phyloP scores from a whole-genome alignment of 2,113 vertebrate species.

The Isichthys henryi region DNA sequence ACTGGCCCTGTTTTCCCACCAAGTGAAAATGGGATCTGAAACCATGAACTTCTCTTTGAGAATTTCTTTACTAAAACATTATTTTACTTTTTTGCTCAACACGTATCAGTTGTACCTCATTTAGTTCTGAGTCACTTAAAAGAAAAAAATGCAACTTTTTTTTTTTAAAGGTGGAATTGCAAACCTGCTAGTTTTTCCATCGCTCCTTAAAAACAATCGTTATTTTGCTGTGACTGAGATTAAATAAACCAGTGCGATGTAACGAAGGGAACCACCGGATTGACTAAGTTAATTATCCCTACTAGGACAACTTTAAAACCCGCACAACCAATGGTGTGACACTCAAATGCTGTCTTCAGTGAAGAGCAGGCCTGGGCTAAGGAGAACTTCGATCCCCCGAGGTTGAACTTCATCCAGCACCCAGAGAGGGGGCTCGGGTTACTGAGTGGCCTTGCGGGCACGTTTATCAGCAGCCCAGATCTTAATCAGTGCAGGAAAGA shows the following conservation, averaged over 20 bases:
- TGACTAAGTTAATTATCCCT: not conserved
- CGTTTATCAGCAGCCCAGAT: constrained; percentile 58
- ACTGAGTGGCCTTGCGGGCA: constrained; percentile 47
- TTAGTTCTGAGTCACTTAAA: not conserved
- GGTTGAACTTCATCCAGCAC: constrained; percentile 16
- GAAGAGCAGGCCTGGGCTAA: not conserved
- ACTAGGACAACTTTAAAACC: not conserved
- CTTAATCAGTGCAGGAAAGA: constrained; percentile 57
- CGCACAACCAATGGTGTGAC: not conserved
- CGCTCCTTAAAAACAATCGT: not conserved
- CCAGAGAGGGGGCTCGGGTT: constrained; percentile 45
- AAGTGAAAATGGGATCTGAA: not conserved
- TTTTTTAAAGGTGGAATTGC: not conserved
- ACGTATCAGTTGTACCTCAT: not conserved
- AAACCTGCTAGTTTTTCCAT: not conserved
- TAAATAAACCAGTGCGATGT: not conserved
- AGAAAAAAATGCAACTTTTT: not conserved
- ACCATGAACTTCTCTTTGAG: not conserved
- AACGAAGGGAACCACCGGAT: not conserved
- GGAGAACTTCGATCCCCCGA: not conserved
- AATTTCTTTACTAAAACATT: not conserved
- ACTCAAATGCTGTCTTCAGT: not conserved
- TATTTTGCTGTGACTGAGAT: not conserved
- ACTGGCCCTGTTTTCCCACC: not conserved
- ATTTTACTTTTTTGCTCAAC: not conserved